These are phyloP conservation scores for Thunnus albacares DNA, from an alignment of 2,797 vertebrate genomes.

Conservation along the genomic window DNA sequence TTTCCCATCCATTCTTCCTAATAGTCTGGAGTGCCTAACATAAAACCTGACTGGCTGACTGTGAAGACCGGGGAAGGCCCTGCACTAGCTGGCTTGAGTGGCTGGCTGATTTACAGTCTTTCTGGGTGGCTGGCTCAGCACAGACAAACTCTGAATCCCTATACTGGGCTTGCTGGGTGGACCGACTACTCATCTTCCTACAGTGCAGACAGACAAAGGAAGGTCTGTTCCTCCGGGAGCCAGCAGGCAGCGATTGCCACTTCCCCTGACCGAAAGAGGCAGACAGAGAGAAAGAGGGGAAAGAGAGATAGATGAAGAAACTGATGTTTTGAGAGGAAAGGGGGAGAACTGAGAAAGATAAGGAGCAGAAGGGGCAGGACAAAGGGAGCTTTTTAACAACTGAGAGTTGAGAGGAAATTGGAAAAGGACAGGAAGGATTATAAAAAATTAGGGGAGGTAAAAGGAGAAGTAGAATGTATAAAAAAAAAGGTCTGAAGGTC, in stretches of 20 bases:
- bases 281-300: conserved; percentile 21
- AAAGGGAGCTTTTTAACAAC: conserved; percentile 26
- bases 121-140: conserved; percentile 62
- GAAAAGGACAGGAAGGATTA: conserved; percentile 3
- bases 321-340: conserved; percentile 40
- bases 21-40: conserved; percentile 24
- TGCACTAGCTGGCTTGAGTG: conserved; percentile 26
- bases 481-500: conserved; percentile 34
- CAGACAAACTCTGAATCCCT: conserved; percentile 63
- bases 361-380: conserved; percentile 22
- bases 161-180: conserved; percentile 60
- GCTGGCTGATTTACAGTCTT: conserved; percentile 68
- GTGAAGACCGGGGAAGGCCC: conserved; percentile 29
- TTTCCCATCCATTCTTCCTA: conserved; percentile 30
- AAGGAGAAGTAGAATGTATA: conserved; percentile 3
- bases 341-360: conserved; percentile 35
- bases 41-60: conserved; percentile 43
- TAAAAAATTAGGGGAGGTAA: neutral
- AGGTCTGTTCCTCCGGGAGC: conserved; percentile 77
- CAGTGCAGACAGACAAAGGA: conserved; percentile 78
- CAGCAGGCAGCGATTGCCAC: conserved; percentile 63
- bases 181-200: conserved; percentile 76
- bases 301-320: conserved; percentile 58
- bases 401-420: conserved; percentile 11
- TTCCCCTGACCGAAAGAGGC: conserved; percentile 62